Conservation (phyloP, 2,888 invertebrate species). For the Drosophila crucigera region DNA sequence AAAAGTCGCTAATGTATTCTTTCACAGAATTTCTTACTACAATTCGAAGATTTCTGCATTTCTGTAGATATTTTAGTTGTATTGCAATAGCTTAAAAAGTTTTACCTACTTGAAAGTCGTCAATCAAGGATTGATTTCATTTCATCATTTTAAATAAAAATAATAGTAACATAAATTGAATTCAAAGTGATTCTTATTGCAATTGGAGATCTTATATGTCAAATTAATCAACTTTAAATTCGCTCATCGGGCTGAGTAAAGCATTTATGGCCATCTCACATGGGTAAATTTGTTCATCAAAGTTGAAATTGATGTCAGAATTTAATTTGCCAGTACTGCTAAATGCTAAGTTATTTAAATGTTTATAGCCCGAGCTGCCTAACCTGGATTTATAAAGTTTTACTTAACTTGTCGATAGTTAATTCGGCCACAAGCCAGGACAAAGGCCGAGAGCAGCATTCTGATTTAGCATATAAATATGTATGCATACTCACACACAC, state of each 20-base stretch:
- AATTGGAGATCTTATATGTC: not conserved
- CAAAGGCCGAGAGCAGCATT: not conserved
- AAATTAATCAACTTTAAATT: slow-evolving; percentile 45
- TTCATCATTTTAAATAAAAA: too few relatives aligned
- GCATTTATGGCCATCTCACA: not conserved
- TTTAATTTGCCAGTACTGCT: not conserved
- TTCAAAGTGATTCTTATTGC: not conserved
- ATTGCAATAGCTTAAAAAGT: too few relatives aligned
- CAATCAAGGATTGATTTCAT: too few relatives aligned
- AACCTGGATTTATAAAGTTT: slow-evolving; percentile 5
- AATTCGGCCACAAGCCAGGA: slow-evolving; percentile 13
- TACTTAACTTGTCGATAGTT: slow-evolving; percentile 25
- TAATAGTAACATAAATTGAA: not conserved
- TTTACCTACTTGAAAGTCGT: too few relatives aligned
- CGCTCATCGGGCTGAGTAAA: slow-evolving; percentile 23
- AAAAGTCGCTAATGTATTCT: too few relatives aligned
- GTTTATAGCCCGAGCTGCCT: not conserved
- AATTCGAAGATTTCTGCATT: too few relatives aligned
- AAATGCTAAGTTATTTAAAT: slow-evolving; percentile 6
- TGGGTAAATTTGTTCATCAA: not conserved
- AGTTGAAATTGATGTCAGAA: not conserved
- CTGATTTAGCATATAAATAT: slow-evolving; percentile 26
- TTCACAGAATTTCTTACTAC: too few relatives aligned
- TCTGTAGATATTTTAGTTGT: too few relatives aligned
- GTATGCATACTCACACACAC: not conserved